Evolutionary conservation across 1,140 invertebrate genomes (phyloP).

Genomic region (Adelges cooleyi): DNA sequence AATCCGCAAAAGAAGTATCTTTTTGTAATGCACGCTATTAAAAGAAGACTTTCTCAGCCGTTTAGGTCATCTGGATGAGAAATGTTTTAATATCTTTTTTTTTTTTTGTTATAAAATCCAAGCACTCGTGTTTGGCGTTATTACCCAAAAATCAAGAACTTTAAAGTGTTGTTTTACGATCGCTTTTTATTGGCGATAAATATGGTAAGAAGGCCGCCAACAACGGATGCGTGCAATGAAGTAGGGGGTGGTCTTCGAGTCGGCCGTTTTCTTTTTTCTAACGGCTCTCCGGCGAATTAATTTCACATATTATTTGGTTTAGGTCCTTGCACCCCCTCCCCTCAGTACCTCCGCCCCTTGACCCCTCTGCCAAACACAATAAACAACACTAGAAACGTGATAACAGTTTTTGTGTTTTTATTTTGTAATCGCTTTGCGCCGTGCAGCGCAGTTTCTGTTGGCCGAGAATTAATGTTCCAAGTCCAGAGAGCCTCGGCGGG

Average conservation of each 20-base stretch:
- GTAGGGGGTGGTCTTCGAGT: too few species aligned
- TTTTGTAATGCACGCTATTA: too few species aligned
- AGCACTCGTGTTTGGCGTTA: too few species aligned
- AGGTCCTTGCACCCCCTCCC: too few species aligned
- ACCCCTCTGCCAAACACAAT: neutral
- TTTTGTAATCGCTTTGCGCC: neutral
- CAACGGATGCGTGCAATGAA: neutral
- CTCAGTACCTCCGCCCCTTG: too few species aligned
- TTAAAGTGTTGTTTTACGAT: neutral
- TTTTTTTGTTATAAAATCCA: too few species aligned
- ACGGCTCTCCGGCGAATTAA: neutral
- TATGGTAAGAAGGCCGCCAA: neutral
- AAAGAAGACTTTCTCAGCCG: too few species aligned
- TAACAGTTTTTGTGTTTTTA: conserved; percentile 4
- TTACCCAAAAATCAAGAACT: too few species aligned
- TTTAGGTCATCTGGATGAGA: too few species aligned
- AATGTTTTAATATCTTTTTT: too few species aligned
- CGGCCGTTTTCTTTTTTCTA: too few species aligned
- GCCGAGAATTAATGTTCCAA: neutral
- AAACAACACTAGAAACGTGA: conserved; percentile 3
- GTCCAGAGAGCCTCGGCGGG: neutral
- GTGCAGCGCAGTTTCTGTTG: neutral
- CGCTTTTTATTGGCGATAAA: neutral
- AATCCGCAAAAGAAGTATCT: too few species aligned
- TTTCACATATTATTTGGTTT: neutral